Percentiles rank a stretch among this genome's conserved stretches.
These are phyloP conservation scores for Laothoe populi DNA, from an alignment of 2,888 invertebrate genomes.

Conservation along the genomic window DNA sequence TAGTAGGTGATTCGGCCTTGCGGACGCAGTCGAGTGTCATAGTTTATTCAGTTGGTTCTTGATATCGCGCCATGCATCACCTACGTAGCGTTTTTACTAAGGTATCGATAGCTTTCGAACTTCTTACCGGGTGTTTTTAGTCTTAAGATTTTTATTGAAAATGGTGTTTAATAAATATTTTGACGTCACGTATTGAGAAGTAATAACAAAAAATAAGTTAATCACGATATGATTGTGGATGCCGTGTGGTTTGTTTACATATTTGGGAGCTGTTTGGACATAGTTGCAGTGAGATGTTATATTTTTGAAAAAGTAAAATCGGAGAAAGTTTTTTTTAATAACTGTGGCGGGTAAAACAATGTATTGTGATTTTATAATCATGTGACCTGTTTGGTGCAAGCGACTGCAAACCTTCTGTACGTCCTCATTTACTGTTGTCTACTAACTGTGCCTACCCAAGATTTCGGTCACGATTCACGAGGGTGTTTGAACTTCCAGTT, in stretches of 20 bases:
- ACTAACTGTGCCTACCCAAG: neutral
- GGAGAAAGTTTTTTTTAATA: neutral
- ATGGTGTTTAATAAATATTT: constrained; percentile 9
- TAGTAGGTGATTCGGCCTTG: constrained; percentile 28
- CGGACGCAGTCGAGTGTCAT: constrained; percentile 45
- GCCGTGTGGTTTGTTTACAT: neutral
- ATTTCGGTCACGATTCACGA: neutral
- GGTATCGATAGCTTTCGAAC: constrained; percentile 52
- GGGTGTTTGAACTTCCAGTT: too few species aligned
- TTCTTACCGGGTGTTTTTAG: constrained; percentile 7
- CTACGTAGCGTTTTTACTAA: constrained; percentile 75
- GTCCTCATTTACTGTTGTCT: neutral
- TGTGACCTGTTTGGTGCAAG: neutral
- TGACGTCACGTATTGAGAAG: neutral
- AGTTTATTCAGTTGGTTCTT: constrained; percentile 63
- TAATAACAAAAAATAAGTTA: neutral
- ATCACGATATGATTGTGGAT: constrained; percentile 2
- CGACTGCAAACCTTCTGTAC: neutral
- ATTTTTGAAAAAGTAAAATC: neutral
- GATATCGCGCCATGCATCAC: constrained; percentile 75
- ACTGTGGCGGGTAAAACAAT: neutral
- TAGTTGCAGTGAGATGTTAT: neutral
- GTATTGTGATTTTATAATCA: neutral
- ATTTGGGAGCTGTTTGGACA: neutral
- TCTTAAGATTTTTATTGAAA: neutral